Evolutionary conservation across 1,140 invertebrate species (phyloP).

Genomic region (Listronotus oregonensis): DNA sequence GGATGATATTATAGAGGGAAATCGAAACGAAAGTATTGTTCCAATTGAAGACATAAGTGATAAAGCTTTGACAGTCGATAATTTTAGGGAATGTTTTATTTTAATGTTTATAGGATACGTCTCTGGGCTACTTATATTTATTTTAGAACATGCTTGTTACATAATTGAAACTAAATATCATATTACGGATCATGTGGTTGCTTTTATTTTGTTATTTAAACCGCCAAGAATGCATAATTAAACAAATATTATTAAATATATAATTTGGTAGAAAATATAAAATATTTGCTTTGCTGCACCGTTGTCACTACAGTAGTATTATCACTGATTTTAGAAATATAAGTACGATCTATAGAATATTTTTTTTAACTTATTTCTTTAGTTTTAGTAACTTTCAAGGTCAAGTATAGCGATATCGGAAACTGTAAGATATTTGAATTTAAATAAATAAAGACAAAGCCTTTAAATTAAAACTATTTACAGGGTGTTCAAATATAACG

Average conservation of each 20-base stretch:
- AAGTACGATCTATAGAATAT: no score
- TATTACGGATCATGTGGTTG: background rate
- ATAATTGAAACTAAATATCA: background rate
- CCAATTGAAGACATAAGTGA: background rate
- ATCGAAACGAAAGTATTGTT: background rate
- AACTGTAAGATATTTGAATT: no score
- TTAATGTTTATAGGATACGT: background rate
- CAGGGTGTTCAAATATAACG: no score
- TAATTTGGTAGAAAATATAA: no score
- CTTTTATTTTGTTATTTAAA: background rate
- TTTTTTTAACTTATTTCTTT: no score
- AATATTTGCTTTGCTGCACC: no score
- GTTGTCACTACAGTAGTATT: no score
- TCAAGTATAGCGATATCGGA: no score
- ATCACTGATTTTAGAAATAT: no score
- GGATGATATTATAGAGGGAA: slow-evolving; percentile 1
- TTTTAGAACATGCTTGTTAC: background rate
- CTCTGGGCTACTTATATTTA: background rate
- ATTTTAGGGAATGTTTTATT: slow-evolving; percentile 1
- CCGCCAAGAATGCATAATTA: slow-evolving; percentile 1
- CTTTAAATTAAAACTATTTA: no score
- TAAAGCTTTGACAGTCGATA: background rate
- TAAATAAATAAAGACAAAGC: no score
- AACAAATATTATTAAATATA: slow-evolving; percentile 5
- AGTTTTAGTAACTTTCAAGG: no score